Evolutionary conservation across 2,888 invertebrate species (phyloP).

Genomic region (Hirtodrosophila cameraria): DNA sequence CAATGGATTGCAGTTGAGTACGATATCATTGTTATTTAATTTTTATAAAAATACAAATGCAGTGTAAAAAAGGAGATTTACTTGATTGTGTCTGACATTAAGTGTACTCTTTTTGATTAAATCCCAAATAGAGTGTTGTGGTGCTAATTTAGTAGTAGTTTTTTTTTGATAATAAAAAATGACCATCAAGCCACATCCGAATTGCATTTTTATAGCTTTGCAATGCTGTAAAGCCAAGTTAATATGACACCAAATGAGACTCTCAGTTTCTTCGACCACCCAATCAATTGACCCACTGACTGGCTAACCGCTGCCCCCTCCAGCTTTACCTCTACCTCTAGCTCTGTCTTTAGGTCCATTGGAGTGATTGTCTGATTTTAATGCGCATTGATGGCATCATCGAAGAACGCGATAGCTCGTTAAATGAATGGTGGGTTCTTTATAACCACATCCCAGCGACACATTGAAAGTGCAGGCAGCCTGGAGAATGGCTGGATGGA

Average conservation of each 20-base stretch:
- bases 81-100: too few species aligned
- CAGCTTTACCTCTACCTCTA: conserved; percentile 4
- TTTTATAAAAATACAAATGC: too few species aligned
- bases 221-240: conserved; percentile 32
- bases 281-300: conserved; percentile 39
- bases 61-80: too few species aligned
- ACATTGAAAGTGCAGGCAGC: conserved; percentile 50
- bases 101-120: too few species aligned
- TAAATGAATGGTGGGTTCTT: conserved; percentile 22
- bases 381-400: conserved; percentile 56
- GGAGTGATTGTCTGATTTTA: conserved; percentile 34
- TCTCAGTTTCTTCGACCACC: conserved; percentile 37
- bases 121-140: too few species aligned
- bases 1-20: too few species aligned
- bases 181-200: conserved; percentile 2
- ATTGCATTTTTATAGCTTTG: conserved; percentile 24
- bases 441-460: conserved; percentile 28
- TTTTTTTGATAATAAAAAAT: background rate
- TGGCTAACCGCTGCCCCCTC: conserved; percentile 6
- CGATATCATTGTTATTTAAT: too few species aligned
- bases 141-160: too few species aligned
- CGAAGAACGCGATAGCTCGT: conserved; percentile 43
- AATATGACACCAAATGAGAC: conserved; percentile 36
- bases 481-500: conserved; percentile 4
- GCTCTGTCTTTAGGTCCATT: too few species aligned